Evolutionary conservation across 2,113 vertebrate genomes (phyloP).

Genomic region (Pogonocichla stellata): DNA sequence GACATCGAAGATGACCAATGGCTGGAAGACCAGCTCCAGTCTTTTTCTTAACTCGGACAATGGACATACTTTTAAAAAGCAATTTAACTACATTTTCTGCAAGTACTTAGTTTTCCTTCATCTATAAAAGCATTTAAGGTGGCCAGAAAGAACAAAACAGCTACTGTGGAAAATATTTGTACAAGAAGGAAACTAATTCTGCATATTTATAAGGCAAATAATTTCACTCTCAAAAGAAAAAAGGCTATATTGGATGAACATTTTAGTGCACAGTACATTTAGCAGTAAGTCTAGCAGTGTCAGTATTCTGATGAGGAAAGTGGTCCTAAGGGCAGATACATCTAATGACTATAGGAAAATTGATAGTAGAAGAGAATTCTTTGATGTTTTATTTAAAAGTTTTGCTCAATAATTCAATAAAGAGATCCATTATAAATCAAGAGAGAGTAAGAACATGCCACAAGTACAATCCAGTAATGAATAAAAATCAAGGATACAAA

Average conservation of each 20-base stretch:
- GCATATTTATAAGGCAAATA: conserved; percentile 22
- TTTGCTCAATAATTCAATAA: conserved; percentile 70
- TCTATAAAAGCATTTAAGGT: background rate
- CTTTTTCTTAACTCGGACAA: background rate
- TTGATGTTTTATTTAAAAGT: conserved; percentile 68
- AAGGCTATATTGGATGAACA: background rate
- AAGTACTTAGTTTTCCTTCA: background rate
- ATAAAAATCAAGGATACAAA: background rate
- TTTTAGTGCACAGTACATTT: background rate
- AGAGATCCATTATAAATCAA: conserved; percentile 57
- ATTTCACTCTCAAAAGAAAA: conserved; percentile 2
- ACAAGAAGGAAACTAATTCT: background rate
- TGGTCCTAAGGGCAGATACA: conserved; percentile 21
- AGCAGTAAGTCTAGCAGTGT: background rate
- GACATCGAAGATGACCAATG: background rate
- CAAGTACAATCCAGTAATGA: conserved; percentile 27
- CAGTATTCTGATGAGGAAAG: conserved; percentile 44
- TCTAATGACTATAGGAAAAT: conserved; percentile 39
- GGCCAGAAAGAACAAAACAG: background rate
- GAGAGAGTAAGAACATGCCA: conserved; percentile 30
- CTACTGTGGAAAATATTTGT: background rate
- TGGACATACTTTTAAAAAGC: background rate
- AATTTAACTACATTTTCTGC: background rate
- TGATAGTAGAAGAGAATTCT: conserved; percentile 45
- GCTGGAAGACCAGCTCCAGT: background rate